Evolutionary conservation across 2,113 vertebrate genomes (phyloP), one percentile per base, ranked within the genome.

Genomic region (Petrocephalus microphthalmus): DNA sequence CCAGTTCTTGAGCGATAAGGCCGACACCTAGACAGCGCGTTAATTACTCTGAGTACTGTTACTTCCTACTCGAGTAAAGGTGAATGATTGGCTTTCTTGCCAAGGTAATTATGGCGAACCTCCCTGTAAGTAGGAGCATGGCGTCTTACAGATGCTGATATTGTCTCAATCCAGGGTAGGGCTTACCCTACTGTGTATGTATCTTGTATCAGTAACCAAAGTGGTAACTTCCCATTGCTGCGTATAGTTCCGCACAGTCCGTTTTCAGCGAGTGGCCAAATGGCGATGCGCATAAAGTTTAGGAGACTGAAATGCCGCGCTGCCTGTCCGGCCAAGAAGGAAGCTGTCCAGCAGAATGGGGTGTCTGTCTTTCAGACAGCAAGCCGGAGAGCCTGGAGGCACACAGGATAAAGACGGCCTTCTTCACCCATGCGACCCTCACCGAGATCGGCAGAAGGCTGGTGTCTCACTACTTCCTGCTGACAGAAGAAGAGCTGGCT

Each of bases 311-410:
- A 19, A 19, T 33, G 49, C 25, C 52, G 5, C 15, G 15, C 20
- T 25, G 42, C n/a, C 57, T 87, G 20, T 17, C 20, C 0, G 7
- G 5, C 19, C 51, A 0, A 20, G n/a, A 42, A 54, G 10, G 49
- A 25, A 22, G 84, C 51, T 54, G 25, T 11, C 52, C 37, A 33
- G 7, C 8, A 51, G 45, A 85, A 52, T 17, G 33, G 37, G 29
- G 33, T 81, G 53, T 86, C 54, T 81, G 87, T 83, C 74, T 60
- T 87, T 20, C 93, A 99, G 98, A 98, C 90, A 99, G 96, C 93
- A 99, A 97, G 90, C 97, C 96, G 78, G 98, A 99, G 95, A 98
- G 95, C 92, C 95, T 99, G 91, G 97, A 99, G 94, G 98, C 98
- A 84, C 97, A 99, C 93, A 97, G 96, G 91, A 98, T 99, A 92